These are phyloP conservation scores for Sebastes variabilis DNA, from an alignment of 2,797 vertebrate genomes.

Conservation along the genomic window DNA sequence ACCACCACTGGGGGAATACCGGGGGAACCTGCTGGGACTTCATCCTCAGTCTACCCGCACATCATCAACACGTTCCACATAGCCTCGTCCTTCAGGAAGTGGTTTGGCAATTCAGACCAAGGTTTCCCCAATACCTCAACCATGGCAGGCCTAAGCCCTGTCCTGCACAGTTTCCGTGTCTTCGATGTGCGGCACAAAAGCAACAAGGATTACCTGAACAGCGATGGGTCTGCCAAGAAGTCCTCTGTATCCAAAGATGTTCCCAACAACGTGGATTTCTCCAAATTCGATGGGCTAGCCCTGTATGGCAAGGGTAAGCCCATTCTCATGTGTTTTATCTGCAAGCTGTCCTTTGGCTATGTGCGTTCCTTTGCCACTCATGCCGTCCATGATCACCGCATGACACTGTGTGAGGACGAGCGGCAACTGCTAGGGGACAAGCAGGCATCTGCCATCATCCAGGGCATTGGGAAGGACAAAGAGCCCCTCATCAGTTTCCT, in stretches of 20 bases:
- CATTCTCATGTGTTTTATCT: conserved; percentile 99
- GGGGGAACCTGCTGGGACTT: conserved; percentile 87
- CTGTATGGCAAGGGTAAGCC: conserved; percentile 99
- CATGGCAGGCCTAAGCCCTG: conserved; percentile 97
- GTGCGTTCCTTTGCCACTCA: conserved; percentile 98
- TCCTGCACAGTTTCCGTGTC: conserved; percentile 99
- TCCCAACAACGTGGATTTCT: conserved; percentile 99
- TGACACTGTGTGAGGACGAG: conserved; percentile 99
- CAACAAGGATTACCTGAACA: conserved; percentile 99
- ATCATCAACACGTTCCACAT: conserved; percentile 99
- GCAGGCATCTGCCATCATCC: conserved; percentile 99
- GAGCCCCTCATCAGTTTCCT: conserved; percentile 99
- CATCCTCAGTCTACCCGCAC: conserved; percentile 95
- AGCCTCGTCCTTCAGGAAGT: conserved; percentile 99
- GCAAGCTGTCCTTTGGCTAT: conserved; percentile 99
- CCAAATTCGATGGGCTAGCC: conserved; percentile 98
- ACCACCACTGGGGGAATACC: conserved; percentile 85
- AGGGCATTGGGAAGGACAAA: conserved; percentile 99
- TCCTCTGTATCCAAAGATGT: conserved; percentile 99
- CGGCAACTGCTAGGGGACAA: conserved; percentile 97
- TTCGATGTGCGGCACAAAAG: conserved; percentile 99
- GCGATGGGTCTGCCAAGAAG: conserved; percentile 99
- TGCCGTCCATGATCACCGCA: conserved; percentile 98
- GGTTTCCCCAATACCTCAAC: conserved; percentile 99
- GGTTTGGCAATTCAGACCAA: conserved; percentile 98